These are phyloP conservation scores for Eristalinus aeneus DNA, from an alignment of 2,888 invertebrate genomes.

Conservation along the genomic window DNA sequence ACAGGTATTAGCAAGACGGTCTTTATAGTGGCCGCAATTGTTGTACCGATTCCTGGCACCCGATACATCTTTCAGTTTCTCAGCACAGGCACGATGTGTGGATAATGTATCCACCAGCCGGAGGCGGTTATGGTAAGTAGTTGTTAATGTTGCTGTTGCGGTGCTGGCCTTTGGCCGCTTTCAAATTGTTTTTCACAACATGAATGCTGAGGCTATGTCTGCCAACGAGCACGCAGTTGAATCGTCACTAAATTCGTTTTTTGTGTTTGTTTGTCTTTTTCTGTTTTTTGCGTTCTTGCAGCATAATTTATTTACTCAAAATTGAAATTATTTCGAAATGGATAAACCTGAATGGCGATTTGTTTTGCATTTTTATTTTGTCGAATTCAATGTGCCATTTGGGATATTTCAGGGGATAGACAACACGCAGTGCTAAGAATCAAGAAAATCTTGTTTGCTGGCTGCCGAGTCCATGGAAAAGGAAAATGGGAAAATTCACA, in stretches of 20 bases:
- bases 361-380: conserved; percentile 40
- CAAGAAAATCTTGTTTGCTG: conserved; percentile 51
- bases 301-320: conserved; percentile 13
- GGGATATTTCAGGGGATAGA: not conserved
- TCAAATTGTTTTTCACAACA: conserved; percentile 28
- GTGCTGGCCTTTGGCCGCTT: conserved; percentile 16
- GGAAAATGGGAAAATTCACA: conserved; percentile 24
- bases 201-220: conserved; percentile 19
- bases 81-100: not conserved
- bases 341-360: conserved; percentile 37
- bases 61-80: conserved; percentile 28
- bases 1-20: not conserved
- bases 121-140: conserved; percentile 42
- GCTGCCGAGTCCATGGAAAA: not conserved
- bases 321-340: conserved; percentile 15
- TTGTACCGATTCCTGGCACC: conserved; percentile 16
- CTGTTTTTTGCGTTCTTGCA: not conserved
- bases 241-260: not conserved
- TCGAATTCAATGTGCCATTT: conserved; percentile 43
- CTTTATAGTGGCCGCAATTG: conserved; percentile 10
- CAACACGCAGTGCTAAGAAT: not conserved
- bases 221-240: not conserved
- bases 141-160: conserved; percentile 22
- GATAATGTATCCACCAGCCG: conserved; percentile 29
- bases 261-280: not conserved